Evolutionary conservation across 2,888 invertebrate species (phyloP), one percentile per base, ranked within the genome.

Genomic region (Pollenia labialis): DNA sequence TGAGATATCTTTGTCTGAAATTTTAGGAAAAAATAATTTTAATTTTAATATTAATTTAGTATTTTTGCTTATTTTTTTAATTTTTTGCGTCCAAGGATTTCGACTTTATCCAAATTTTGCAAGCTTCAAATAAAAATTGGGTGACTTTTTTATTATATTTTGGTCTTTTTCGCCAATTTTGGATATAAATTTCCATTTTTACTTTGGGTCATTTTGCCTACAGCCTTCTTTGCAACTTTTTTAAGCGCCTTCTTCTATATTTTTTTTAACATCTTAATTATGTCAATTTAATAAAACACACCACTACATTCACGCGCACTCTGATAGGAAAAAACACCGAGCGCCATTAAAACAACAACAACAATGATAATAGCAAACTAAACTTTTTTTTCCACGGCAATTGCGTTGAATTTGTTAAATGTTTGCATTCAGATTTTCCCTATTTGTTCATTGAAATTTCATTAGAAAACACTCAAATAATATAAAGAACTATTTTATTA

Each of bases 261-360:
- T 50, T 16, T 44, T n/a, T 62, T 2, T 14, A 44, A 42, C n/a
- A n/a, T 44, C 1, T 44, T 16, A 14, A 18, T 46, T 64, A 54
- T 54, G 6, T 54, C 9, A 14, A 54, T 54, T 16, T 54, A 54
- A 54, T 16, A 16, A 16, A 64, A 64, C 16, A 44, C 42, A 16
- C 16, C 9, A 42, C 6, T n/a, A 0, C 16, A 44, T 7, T n/a
- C 9, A 23, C 8, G 23, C 23, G 9, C 32, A 52, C 50, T 6
- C 32, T 6, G 6, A 32, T 32, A 32, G 6, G 32, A 32, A 32
- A 32, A 32, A 69, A 16, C 11, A 16, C 16, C n/a, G 14, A 50
- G 40, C 11, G 40, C 18, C 44, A 71, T 71, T 69, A 54, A 0
- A 12, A 44, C 54, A 44, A 71, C 54, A 44, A 71, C 56, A 71